Conservation (phyloP, 2,888 invertebrate genomes). For the Antheraea yamamai region DNA sequence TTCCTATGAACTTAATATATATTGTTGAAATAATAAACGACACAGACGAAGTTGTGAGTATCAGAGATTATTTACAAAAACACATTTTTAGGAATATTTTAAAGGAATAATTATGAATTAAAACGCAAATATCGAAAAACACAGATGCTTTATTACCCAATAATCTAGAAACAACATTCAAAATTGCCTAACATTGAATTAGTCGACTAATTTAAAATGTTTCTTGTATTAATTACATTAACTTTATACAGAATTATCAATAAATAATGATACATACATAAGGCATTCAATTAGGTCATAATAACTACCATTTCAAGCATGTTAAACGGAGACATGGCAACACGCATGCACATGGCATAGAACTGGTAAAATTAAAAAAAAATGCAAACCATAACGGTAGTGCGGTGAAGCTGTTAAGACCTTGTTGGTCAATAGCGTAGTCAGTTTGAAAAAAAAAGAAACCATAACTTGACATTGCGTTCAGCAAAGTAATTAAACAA, state of each 20-base stretch:
- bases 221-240: conserved; percentile 30
- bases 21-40: no score
- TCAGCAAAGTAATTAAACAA: not conserved
- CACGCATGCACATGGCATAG: not conserved
- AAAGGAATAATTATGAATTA: conserved; percentile 38
- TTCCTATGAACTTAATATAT: no score
- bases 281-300: conserved; percentile 36
- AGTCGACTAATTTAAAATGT: conserved; percentile 46
- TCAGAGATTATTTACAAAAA: not conserved
- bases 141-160: conserved; percentile 74
- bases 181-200: conserved; percentile 58
- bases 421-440: no score
- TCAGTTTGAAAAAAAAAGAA: not conserved
- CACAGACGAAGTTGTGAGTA: no score
- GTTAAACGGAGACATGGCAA: not conserved
- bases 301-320: conserved; percentile 17
- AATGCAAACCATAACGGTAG: not conserved
- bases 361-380: not conserved
- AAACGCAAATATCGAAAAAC: conserved; percentile 62
- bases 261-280: conserved; percentile 34
- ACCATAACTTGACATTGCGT: not conserved
- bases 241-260: conserved; percentile 39
- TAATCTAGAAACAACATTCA: conserved; percentile 79
- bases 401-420: no score
- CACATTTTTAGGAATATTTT: not conserved